Base-by-base conservation (phyloP, 2,888 invertebrate species). In the Ornithoptera alexandrae region DNA sequence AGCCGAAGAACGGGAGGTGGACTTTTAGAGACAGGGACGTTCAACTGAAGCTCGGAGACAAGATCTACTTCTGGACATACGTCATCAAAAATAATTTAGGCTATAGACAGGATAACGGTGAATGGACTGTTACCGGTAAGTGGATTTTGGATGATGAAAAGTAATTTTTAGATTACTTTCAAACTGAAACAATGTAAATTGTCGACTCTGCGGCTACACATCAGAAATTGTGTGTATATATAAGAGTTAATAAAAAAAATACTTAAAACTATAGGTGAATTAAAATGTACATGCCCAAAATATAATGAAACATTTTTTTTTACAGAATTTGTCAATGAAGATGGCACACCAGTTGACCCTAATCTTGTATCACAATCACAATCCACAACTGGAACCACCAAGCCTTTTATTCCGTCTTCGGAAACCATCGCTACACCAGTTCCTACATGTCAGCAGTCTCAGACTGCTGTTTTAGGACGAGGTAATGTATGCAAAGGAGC, bases 11-110 rank as follows among this genome's bases (percentile, higher is more conserved):
- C 71, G 95, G 95, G 0, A 89, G 93, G 66, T 96, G 96, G 95
- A 94, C 91, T 4, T 96, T 95, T 80, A 90, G 93, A 62, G 95
- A 96, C 79, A 89, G 87, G 3, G 89, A 84, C 20, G 93, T 94
- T 0, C 81, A 86, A 74, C 81, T 97, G 42, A 94, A 95, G 76
- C 73, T 89, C 0, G 96, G 95, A 0, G 96, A 97, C 79, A 93
- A 92, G 10, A 86, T 97, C 30, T 95, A 96, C 82, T 96, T 95
- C 81, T 96, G 96, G 96, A 93, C 96, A 0, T 96, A 95, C 76
- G 95, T 96, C 0, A 94, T 95, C 73, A 94, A 95, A 78, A 92
- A 95, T 73, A 95, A 95, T 0, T 83, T 96, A 56, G 96, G 96
- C 0, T 96, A 96, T 79, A 90, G 94, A 46, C 94, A 94, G 74